Conservation (phyloP, 2,113 vertebrate genomes). For the Alces alces region DNA sequence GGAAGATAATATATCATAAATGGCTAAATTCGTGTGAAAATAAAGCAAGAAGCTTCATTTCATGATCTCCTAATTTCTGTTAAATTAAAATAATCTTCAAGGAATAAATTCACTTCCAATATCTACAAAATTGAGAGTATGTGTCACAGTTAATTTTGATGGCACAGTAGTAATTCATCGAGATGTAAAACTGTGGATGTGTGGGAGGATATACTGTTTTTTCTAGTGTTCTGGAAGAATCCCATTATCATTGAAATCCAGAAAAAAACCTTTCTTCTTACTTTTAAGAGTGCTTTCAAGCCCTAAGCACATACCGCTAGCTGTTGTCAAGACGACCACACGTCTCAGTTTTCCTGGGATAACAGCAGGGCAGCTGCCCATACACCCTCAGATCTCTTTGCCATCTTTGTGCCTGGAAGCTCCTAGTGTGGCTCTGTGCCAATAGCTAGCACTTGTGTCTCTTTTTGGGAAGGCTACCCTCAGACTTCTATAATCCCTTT, state of each 20-base stretch:
- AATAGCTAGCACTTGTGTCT: neutral
- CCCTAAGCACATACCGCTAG: neutral
- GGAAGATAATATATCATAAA: neutral
- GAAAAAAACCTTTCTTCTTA: neutral
- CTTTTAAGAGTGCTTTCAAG: neutral
- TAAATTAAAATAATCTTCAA: neutral
- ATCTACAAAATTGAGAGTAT: neutral
- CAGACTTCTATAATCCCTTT: neutral
- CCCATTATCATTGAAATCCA: neutral
- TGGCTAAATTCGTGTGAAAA: neutral
- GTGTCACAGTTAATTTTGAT: neutral
- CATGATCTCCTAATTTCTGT: neutral
- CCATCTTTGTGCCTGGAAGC: neutral
- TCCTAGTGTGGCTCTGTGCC: neutral
- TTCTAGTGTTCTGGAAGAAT: neutral
- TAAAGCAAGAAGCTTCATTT: neutral
- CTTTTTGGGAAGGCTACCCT: neutral
- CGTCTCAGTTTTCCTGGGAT: neutral
- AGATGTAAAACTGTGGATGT: neutral
- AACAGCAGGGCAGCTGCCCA: neutral
- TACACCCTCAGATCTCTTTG: neutral
- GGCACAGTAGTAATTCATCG: neutral
- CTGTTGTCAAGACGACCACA: neutral
- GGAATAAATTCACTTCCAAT: neutral
- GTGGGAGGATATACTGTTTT: neutral